Evolutionary conservation across 1,140 invertebrate species (phyloP), one percentile per base, ranked within the genome.

Genomic region (Bombus soroeensis): DNA sequence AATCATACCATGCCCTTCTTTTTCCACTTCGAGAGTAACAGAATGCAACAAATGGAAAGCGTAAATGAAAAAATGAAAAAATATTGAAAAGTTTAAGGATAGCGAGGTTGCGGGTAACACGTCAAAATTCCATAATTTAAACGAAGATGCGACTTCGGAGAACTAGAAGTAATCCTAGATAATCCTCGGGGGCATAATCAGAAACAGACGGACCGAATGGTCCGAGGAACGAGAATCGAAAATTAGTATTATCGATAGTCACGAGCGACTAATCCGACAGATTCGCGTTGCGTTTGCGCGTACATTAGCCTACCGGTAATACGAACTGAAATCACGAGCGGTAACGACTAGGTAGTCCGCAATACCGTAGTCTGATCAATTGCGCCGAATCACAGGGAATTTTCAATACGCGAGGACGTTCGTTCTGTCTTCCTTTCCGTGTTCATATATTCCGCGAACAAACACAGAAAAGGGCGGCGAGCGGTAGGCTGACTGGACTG

Each of bases 361-460:
- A 93, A 94, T 94, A 94, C 53, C 78, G 41, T 84, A 80, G 79
- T 87, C 92, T 93, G 94, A 95, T 94, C 92, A 94, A 94, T 94
- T 91, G 90, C 87, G 64, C 87, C 89, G 87, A 93, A 93, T 94
- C 93, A 93, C 91, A 93, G 93, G 85, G 92, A 94, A 94, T 93
- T 94, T 94, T 94, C 93, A 92, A 93, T 94, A 89, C 86, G 80
- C 53, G 22, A 41, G 28, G 28, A 9, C 28, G 25, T 39, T 9
- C 34, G 10, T 5, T 1, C 12, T 32, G 43, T 10, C 66, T 81
- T 81, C 68, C 86, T 87, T 57, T 80, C 84, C 87, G 83, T 86
- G 43, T 37, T 53, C 37, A 53, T 81, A 59, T 77, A 47, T 59
- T 72, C 64, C 43, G 15, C 43, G n/a, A n/a, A 13, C 53, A 18